Evolutionary conservation across 2,113 vertebrate genomes (phyloP), one percentile per base, ranked within the genome.

Genomic region (Erinaceus europaeus): DNA sequence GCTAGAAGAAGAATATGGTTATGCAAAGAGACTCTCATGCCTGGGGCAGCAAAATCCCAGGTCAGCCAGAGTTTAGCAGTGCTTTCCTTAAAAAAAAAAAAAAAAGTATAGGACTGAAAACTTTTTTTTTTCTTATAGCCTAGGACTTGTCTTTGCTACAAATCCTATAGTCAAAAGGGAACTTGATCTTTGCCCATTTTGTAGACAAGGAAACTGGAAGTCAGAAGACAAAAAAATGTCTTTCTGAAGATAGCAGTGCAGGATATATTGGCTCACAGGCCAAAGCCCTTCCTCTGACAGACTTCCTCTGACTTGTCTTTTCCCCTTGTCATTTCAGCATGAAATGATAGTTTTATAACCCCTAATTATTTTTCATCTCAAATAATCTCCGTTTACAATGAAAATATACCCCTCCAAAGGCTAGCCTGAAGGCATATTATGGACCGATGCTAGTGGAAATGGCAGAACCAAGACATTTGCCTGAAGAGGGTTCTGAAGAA

Each of bases 401-500:
- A 12, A 57, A 74, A 74, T 53, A 78, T 53, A 46, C 10, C 5
- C 13, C 29, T 52, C 46, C 52, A 9, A 89, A 18, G 9, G 27
- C 78, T 23, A 9, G 17, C 14, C 13, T 46, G 27, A 78, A 44
- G 27, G 32, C 4, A 36, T n/a, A 29, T 12, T 10, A 23, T 23
- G 25, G 21, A 64, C 2, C 1, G 11, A 40, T 42, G 36, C 34
- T 67, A 9, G 3, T 4, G 29, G 34, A 40, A 80, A 53, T 81
- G 23, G 46, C 4, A 6, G 0, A 17, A 34, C 0, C 10, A 12
- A 46, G 23, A 25, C 25, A 5, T 1, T 48, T n/a, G n/a, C 0
- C 0, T 67, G 15, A 12, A 29, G 40, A 84, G 17, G 20, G 29
- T 29, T 71, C 40, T 46, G 23, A n/a, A n/a, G n/a, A n/a, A n/a